Evolutionary conservation across 2,113 vertebrate genomes (phyloP).

Genomic region (Coturnix japonica): DNA sequence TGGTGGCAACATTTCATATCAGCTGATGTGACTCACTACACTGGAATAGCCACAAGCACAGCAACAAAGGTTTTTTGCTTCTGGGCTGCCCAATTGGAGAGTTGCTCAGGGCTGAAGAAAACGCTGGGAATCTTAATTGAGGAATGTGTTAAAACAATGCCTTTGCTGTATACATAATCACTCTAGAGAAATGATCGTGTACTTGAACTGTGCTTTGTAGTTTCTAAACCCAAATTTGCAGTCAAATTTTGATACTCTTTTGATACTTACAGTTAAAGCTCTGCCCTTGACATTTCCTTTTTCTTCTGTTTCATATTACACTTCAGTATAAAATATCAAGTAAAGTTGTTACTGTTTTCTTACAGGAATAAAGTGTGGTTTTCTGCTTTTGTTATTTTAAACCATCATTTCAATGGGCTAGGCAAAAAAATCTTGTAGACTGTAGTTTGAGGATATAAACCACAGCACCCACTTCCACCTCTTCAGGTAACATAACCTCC

Average conservation of each 20-base stretch:
- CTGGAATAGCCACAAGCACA: fast-evolving
- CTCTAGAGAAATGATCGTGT: neutral
- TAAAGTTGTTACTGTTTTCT: neutral
- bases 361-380: neutral
- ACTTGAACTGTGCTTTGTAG: slow-evolving; percentile 26
- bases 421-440: neutral
- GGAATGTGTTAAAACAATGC: neutral
- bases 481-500: neutral
- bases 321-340: neutral
- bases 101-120: neutral
- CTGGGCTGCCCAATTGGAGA: neutral
- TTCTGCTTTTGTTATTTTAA: neutral
- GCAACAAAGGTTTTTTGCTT: neutral
- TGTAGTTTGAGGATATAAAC: neutral
- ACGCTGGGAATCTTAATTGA: neutral
- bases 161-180: neutral
- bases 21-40: neutral
- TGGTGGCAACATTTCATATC: neutral
- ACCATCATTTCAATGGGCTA: neutral
- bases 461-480: neutral
- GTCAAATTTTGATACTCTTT: no score
- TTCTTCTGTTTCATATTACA: neutral
- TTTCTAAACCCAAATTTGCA: neutral
- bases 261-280: neutral
- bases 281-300: neutral